These are phyloP conservation scores for Bilobella aurantiaca DNA, from an alignment of 1,140 invertebrate genomes.

Conservation along the genomic window DNA sequence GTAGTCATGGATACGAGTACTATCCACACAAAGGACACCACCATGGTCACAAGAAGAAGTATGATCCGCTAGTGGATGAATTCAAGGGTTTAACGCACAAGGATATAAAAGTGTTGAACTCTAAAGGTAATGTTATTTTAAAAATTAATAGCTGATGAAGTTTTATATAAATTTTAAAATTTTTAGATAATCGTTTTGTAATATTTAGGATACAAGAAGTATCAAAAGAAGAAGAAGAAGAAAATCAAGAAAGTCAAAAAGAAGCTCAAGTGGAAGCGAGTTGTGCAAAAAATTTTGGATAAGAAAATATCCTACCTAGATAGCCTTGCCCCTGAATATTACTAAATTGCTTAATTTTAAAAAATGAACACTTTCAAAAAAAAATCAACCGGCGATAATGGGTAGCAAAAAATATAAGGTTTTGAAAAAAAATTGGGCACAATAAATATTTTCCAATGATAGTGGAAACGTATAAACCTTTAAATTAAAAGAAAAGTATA, in stretches of 20 bases:
- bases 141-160: background rate
- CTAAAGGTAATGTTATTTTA: background rate
- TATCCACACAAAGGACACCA: background rate
- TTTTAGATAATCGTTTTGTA: too few species aligned
- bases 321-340: background rate
- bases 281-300: conserved; percentile 31
- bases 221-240: conserved; percentile 32
- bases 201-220: conserved; percentile 35
- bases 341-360: background rate
- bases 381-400: background rate
- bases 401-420: too few species aligned
- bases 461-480: too few species aligned
- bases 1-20: too few species aligned
- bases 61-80: background rate
- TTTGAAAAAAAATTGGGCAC: too few species aligned
- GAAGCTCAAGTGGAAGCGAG: conserved; percentile 33
- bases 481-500: too few species aligned
- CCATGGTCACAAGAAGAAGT: background rate
- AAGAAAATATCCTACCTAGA: conserved; percentile 33
- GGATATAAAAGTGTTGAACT: background rate
- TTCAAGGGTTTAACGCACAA: conserved; percentile 3
- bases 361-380: background rate
- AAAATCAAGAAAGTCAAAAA: conserved; percentile 34
- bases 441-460: too few species aligned
- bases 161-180: too few species aligned